Conservation (phyloP, 2,113 vertebrate genomes). For the Ictalurus punctatus region DNA sequence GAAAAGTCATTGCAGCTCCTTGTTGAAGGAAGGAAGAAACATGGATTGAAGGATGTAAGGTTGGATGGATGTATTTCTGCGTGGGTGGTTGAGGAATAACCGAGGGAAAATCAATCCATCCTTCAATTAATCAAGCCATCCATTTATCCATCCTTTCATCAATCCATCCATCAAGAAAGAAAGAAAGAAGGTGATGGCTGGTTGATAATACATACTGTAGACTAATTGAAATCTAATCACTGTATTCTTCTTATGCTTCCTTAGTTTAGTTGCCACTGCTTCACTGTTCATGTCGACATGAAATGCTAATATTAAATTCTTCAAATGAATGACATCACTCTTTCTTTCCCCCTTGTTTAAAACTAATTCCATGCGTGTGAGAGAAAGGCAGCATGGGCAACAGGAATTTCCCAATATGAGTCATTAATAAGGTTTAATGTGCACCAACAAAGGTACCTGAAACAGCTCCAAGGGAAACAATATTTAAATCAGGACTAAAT, state of each 20-base stretch:
- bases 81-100: background rate
- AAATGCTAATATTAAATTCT: background rate
- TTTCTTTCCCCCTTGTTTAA: background rate
- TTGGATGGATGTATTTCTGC: background rate
- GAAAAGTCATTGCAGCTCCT: background rate
- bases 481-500: background rate
- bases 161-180: background rate
- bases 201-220: background rate
- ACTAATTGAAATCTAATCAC: background rate
- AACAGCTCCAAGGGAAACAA: slow-evolving; percentile 37
- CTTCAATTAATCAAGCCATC: background rate
- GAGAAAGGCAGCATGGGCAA: slow-evolving; percentile 14
- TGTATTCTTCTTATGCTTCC: background rate
- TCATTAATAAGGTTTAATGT: slow-evolving; percentile 48
- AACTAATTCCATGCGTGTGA: slow-evolving; percentile 26
- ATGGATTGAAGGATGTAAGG: background rate
- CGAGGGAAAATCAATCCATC: too few relatives aligned
- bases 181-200: background rate
- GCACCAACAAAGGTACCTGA: slow-evolving; percentile 24
- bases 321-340: background rate
- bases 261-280: background rate
- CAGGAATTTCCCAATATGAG: slow-evolving; percentile 47
- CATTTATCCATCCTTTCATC: background rate
- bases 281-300: background rate
- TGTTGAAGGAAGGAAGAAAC: background rate